A percentile compares a stretch with the other conserved stretches of the same genome.
Conservation (phyloP, 2,888 invertebrate genomes). For the Pseudoips prasinana region DNA sequence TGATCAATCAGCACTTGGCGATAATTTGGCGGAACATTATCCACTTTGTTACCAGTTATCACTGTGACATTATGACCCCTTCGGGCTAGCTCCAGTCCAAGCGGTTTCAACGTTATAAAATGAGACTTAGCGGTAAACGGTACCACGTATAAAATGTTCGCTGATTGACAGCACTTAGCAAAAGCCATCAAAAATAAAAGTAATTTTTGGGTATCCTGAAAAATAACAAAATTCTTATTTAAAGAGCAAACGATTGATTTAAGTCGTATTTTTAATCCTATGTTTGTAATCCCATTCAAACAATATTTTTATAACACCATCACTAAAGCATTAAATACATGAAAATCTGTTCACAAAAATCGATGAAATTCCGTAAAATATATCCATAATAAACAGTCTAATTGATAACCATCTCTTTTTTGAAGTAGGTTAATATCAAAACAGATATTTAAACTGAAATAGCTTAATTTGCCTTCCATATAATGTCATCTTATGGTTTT, state of each 20-base stretch:
- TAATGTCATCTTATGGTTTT: too few relatives aligned
- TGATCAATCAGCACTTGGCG: constrained; percentile 59
- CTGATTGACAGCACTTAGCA: constrained; percentile 37
- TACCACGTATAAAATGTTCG: constrained; percentile 69
- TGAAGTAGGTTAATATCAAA: too few relatives aligned
- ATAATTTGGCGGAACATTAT: constrained; percentile 57
- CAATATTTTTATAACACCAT: too few relatives aligned
- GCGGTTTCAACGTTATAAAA: constrained; percentile 63
- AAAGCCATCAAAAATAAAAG: constrained; percentile 18
- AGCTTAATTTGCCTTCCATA: too few relatives aligned
- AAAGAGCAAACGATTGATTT: too few relatives aligned
- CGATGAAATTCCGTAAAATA: too few relatives aligned
- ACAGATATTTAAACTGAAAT: too few relatives aligned
- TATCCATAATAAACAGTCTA: too few relatives aligned
- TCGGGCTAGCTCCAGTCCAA: constrained; percentile 72
- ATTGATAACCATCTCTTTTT: too few relatives aligned
- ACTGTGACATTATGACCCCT: constrained; percentile 79
- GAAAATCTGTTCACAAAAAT: too few relatives aligned
- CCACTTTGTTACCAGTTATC: constrained; percentile 59
- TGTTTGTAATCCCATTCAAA: not conserved
- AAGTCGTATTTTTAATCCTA: too few relatives aligned
- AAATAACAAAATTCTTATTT: constrained; percentile 10
- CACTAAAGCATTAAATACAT: too few relatives aligned
- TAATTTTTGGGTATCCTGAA: constrained; percentile 24
- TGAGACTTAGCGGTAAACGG: constrained; percentile 77